Conservation (phyloP, 2,888 invertebrate genomes). For the Drosophila paranaensis region DNA sequence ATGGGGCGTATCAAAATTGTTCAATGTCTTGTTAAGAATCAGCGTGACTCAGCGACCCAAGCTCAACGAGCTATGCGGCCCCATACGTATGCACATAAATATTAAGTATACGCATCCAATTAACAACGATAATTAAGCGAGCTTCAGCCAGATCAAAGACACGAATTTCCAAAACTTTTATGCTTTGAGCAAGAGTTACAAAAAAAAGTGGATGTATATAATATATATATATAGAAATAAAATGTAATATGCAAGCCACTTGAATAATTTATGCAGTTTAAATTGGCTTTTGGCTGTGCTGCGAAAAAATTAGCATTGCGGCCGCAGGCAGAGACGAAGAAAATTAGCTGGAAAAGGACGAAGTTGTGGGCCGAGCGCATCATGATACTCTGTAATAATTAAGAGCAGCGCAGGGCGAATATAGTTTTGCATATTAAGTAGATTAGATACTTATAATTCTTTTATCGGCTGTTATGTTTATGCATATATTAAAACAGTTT, state of each 20-base stretch:
- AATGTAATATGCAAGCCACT: conserved; percentile 5
- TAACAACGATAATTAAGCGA: conserved; percentile 19
- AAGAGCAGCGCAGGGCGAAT: background rate
- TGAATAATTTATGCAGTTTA: conserved; percentile 40
- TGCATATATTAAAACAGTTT: background rate
- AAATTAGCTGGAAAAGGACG: background rate
- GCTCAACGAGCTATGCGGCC: conserved; percentile 29
- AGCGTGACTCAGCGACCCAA: conserved; percentile 31
- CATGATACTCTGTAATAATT: conserved; percentile 8
- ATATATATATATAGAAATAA: conserved; percentile 7
- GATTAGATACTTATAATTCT: background rate
- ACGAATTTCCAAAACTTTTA: conserved; percentile 17
- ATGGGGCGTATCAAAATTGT: conserved; percentile 66
- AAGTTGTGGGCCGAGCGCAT: background rate
- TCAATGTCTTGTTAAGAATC: conserved; percentile 60
- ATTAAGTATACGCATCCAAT: conserved; percentile 45
- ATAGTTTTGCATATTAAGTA: background rate
- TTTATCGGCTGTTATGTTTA: background rate
- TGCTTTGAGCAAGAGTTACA: conserved; percentile 23
- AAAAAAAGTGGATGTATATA: conserved; percentile 6
- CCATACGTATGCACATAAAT: conserved; percentile 24
- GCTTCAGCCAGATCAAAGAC: conserved; percentile 21
- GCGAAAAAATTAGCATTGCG: conserved; percentile 30
- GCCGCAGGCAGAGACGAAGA: background rate
- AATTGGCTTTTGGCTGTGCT: conserved; percentile 32